Evolutionary conservation across 2,888 invertebrate genomes (phyloP), one percentile per base, ranked within the genome.

Genomic region (Drosophila ustulata): DNA sequence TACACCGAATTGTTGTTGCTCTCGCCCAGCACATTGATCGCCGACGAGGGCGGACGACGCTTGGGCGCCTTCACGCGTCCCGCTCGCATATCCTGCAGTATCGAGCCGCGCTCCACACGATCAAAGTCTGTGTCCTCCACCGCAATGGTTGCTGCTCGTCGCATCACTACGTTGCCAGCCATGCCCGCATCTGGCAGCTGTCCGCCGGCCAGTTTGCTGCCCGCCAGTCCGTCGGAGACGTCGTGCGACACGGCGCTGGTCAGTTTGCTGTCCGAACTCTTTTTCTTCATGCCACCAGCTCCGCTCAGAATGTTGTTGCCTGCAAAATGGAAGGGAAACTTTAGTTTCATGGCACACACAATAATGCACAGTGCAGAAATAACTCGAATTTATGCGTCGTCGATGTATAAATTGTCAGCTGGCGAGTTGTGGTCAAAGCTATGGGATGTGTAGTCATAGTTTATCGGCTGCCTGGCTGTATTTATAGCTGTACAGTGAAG

Each of bases 31-130:
- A 88, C 80, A 75, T 90, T 92, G 11, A 90, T 89, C 5, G 92
- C 93, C 73, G 94, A 93, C 72, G 94, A 94, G 5, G 95, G 95
- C 39, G 94, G 94, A 28, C 95, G 92, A 11, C 95, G 93, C 6
- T 94, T 93, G 0, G 95, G 95, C 37, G 95, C 94, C 78, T 92
- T 92, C 4, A 92, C 92, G 49, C 93, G 91, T 80, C 94, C 94
- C 9, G 95, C 95, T 61, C 96, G 93, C 64, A 95, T 95, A 89
- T 96, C 96, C 45, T 94, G 93, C 59, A 96, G 92, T 80, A 95
- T 93, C 78, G 94, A 93, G 6, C 82, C 78, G 65, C 96, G 93
- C 90, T 95, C 95, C 18, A 96, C 93, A 71, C 95, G 94, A 92
- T 96, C 96, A 91, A 96, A 95, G 2, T 93, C 93, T 50, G 84